Conservation (phyloP, 92 coral and sea anemone genomes). For the Palythoa grandis region DNA sequence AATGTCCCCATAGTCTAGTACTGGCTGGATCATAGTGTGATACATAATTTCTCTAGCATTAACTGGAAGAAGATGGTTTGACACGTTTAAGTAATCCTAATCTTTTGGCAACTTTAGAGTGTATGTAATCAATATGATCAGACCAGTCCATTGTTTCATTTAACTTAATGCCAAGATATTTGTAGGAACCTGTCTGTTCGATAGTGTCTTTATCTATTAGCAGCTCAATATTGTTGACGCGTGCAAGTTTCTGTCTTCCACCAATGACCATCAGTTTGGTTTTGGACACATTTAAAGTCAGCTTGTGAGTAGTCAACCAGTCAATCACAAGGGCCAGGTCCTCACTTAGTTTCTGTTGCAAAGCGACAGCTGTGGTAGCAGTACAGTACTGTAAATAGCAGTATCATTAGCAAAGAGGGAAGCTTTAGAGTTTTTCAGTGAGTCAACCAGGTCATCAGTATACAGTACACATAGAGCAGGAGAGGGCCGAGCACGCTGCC, state of each 20-base stretch:
- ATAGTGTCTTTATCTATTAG: no score
- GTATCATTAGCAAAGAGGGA: constrained; percentile 45
- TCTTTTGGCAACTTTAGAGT: constrained; percentile 29
- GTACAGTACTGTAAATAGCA: constrained; percentile 35
- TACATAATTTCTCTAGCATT: no score
- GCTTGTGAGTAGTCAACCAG: constrained; percentile 42
- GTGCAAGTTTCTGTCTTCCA: no score
- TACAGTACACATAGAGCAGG: constrained; percentile 39
- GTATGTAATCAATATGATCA: no score
- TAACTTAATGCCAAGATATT: no score
- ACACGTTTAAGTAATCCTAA: neutral
- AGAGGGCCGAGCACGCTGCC: constrained; percentile 54
- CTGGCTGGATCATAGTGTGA: no score
- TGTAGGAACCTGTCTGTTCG: no score
- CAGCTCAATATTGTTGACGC: no score
- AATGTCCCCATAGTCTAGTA: no score
- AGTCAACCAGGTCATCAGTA: constrained; percentile 32
- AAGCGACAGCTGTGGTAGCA: constrained; percentile 26
- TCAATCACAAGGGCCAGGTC: constrained; percentile 26
- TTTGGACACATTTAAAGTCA: constrained; percentile 47
- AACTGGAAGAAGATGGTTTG: no score
- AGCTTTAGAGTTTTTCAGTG: constrained; percentile 42
- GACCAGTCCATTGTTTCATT: no score
- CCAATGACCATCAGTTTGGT: constrained; percentile 44
- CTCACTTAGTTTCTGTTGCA: constrained; percentile 39